Percentiles rank a stretch among this genome's conserved stretches.
phyloP scores from a whole-genome alignment of 2,888 invertebrate genomes.

The Phorcus lineatus region DNA sequence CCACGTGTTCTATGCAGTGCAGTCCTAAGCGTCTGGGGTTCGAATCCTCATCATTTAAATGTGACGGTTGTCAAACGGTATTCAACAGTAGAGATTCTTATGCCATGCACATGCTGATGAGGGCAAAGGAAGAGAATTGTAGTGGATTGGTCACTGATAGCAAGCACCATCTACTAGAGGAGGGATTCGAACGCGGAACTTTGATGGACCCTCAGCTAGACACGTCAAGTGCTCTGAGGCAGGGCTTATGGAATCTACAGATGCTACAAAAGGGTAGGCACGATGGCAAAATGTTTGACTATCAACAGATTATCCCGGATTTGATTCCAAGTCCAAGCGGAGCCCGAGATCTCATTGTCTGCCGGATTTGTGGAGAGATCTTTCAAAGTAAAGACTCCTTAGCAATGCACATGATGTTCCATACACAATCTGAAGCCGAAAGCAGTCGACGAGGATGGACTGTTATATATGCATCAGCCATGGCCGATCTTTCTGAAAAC shows the following conservation, averaged over 20 bases:
- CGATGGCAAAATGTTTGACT: not conserved
- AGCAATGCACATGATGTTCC: conserved; percentile 73
- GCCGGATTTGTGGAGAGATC: conserved; percentile 58
- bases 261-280: not conserved
- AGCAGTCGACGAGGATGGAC: conserved; percentile 6
- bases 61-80: conserved; percentile 71
- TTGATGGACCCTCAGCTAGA: not conserved
- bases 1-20: conserved; percentile 23
- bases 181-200: not conserved
- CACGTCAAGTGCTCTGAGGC: not conserved
- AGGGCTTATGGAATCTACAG: not conserved
- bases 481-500: conserved; percentile 1
- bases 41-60: conserved; percentile 59
- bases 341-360: conserved; percentile 35
- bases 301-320: conserved; percentile 3
- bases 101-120: conserved; percentile 76
- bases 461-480: not conserved
- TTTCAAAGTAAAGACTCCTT: conserved; percentile 69
- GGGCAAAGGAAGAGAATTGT: conserved; percentile 72
- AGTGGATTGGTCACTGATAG: conserved; percentile 30
- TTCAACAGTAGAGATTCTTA: conserved; percentile 74
- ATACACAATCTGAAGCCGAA: conserved; percentile 36
- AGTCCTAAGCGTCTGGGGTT: conserved; percentile 27
- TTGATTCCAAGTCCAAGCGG: not conserved
- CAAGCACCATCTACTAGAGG: not conserved